Percentiles rank a stretch among this genome's conserved stretches.
phyloP scores from a whole-genome alignment of 1,140 invertebrate genomes.

The Cecropterus lyciades region DNA sequence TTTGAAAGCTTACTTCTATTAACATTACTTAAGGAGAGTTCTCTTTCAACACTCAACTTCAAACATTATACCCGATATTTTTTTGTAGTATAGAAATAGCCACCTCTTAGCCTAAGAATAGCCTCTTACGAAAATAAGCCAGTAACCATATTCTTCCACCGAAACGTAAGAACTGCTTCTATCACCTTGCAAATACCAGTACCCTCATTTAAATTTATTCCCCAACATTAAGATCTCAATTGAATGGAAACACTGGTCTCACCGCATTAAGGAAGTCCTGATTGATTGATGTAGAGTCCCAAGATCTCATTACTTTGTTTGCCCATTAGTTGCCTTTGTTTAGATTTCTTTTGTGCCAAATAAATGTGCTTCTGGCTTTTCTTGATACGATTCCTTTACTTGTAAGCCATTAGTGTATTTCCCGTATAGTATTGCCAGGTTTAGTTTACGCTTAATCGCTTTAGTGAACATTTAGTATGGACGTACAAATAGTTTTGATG shows the following conservation, averaged over 20 bases:
- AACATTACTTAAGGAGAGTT: too few species aligned
- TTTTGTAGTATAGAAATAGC: too few species aligned
- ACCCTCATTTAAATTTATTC: background rate
- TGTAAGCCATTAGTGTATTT: background rate
- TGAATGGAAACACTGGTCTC: background rate
- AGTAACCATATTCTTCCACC: too few species aligned
- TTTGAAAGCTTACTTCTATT: too few species aligned
- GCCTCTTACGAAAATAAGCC: too few species aligned
- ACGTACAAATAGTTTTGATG: too few species aligned
- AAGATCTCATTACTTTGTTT: conserved; percentile 1
- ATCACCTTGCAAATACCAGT: too few species aligned
- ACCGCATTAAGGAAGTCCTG: background rate
- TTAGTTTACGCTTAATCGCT: background rate
- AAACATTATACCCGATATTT: too few species aligned
- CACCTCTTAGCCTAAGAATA: too few species aligned
- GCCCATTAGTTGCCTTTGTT: background rate
- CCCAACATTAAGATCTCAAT: background rate
- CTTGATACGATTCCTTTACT: background rate
- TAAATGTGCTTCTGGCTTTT: background rate
- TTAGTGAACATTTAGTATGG: too few species aligned
- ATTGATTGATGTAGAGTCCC: background rate
- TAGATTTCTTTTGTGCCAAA: background rate
- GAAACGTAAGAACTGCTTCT: too few species aligned
- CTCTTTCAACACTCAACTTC: too few species aligned
- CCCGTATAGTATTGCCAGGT: background rate